Base-by-base conservation (phyloP, 2,888 invertebrate species). In the Synergus umbraculus region DNA sequence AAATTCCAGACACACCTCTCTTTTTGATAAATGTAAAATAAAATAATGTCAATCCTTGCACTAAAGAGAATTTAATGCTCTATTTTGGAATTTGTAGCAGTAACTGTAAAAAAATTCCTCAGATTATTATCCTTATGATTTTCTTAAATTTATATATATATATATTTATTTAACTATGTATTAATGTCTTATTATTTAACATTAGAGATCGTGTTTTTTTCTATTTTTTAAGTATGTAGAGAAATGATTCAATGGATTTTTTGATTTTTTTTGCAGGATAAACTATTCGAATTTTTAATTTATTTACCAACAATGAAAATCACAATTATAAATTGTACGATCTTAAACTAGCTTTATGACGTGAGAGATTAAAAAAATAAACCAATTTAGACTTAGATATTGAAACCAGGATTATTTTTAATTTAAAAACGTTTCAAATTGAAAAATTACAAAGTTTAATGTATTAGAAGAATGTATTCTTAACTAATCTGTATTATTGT, bases 1-100 rank as follows among this genome's bases (percentile, higher is more conserved):
- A 78, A 77, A 60, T 78, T 76, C 37, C 13, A 63, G 64, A 13
- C 64, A 76, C 64, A 63, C 76, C 76, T 64, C 15, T 18, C 41
- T 13, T 76, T 76, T 46, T 60, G 29, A 64, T 22, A 44, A 43
- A 41, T 15, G 15, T 58, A 13, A 37, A 41, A 41, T 41, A 15
- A 76, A 37, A 29, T 49, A 29, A 41, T 3, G n/a, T 37, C 37
- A 7, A 37, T 37, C 22, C 29, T 41, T 76, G 9, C 18, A 18
- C 37, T 15, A 43, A 15, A 76, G 9, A 12, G 18, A 41, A 29
- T 63, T 63, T 13, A 46, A 22, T 4, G 15, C 37, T 41, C 8
- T 15, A 41, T 8, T 76, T 18, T 22, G 13, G 10, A 18, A 12
- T 43, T 29, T 4, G 44, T 1, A 44, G 15, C 46, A 41, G 43